phyloP scores from a whole-genome alignment of 2,888 invertebrate genomes.

The Drosophila merina region DNA sequence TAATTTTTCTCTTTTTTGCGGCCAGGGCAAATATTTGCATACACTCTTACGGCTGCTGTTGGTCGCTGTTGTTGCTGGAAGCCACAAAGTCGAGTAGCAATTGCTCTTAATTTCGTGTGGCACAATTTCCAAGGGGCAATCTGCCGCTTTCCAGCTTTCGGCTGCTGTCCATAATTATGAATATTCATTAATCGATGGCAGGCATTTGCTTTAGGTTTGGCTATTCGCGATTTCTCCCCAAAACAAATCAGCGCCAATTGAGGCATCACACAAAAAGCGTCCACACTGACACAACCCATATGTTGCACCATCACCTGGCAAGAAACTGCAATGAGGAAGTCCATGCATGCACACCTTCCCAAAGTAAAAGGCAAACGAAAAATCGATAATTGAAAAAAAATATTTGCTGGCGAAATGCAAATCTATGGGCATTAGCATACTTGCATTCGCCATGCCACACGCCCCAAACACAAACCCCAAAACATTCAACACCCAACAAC shows the following conservation, averaged over 20 bases:
- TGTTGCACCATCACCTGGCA: conserved; percentile 29
- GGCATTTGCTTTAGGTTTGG: conserved; percentile 45
- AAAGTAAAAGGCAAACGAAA: conserved; percentile 58
- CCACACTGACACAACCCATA: background rate
- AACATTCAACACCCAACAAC: conserved; percentile 7
- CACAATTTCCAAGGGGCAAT: conserved; percentile 46
- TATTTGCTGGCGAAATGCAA: conserved; percentile 54
- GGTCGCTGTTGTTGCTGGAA: conserved; percentile 11
- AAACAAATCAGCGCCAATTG: background rate
- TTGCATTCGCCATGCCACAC: conserved; percentile 5
- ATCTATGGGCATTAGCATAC: conserved; percentile 39
- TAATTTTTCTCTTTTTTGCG: conserved; percentile 27
- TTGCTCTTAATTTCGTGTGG: conserved; percentile 73
- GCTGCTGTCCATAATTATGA: conserved; percentile 42
- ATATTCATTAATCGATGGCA: conserved; percentile 54
- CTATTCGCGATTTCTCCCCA: conserved; percentile 32
- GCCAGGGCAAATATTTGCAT: conserved; percentile 65
- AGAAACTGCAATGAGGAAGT: conserved; percentile 70
- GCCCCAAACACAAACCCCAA: background rate
- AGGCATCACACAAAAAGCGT: conserved; percentile 1
- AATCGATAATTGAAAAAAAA: conserved; percentile 75
- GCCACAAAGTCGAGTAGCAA: conserved; percentile 71
- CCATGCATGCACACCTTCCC: conserved; percentile 39
- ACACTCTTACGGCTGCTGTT: conserved; percentile 12
- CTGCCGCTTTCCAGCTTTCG: conserved; percentile 7